Evolutionary conservation across 2,113 vertebrate genomes (phyloP), one percentile per base, ranked within the genome.

Genomic region (Bothrops jararaca): DNA sequence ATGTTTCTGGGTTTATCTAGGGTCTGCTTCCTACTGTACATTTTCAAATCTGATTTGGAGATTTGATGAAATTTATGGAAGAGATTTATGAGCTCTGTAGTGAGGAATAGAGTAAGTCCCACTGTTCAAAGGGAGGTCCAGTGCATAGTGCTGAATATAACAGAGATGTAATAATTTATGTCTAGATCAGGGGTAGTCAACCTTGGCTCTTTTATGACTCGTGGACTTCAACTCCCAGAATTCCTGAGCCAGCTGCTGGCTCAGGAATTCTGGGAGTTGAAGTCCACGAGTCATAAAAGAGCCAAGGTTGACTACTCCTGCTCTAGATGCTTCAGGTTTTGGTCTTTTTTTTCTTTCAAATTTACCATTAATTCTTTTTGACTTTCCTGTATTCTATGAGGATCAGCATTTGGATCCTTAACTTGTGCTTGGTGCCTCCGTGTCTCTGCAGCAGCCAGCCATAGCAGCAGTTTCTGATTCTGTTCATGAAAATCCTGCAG

Each of bases 401-500:
- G 95, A 2, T 98, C 95, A 34, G 96, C 90, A 0, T 90, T 94
- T 0, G 18, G 93, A 93, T 97, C 95, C 1, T 91, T 45, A 90
- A 97, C 90, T 12, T 94, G 96, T 7, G 97, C 97, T 7, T 94
- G 93, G 39, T 94, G 92, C 20, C 98, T 97, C 54, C 90, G 96
- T 64, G 96, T 97, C 94, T 99, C 98, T 0, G 98, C 98, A 90
- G 95, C 96, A 0, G 98, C 98, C 58, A 99, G 93, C 98, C 98
- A 99, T 93, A 98, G 74, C 88, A 99, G 96, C 92, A 99, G 96
- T 0, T 97, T 97, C 93, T 98, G 98, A 26, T 98, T 98, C n/a
- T 96, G 95, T 94, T 98, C 96, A 0, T 99, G 98, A 94, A 99
- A 99, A 92, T 99, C 99, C 99, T 99, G 94, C 0, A 93, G 85